Evolutionary conservation across 2,113 vertebrate genomes (phyloP).

Genomic region (Otis tarda): DNA sequence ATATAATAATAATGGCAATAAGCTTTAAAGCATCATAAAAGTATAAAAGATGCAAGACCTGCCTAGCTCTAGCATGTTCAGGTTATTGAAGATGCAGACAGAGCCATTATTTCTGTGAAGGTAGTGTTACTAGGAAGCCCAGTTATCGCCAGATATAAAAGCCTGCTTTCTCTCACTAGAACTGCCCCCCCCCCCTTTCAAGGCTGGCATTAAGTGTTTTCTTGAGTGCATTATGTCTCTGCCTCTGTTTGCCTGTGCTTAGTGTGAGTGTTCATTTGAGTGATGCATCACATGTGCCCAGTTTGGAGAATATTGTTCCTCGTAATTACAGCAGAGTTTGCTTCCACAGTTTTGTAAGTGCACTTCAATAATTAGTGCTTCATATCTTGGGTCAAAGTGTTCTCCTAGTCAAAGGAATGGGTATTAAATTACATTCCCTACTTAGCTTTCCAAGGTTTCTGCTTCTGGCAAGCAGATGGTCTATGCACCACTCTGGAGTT

Average conservation of each 20-base stretch:
- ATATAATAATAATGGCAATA: background rate
- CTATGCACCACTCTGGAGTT: background rate
- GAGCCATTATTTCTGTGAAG: background rate
- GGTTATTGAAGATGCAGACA: background rate
- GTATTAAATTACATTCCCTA: background rate
- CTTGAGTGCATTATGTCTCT: background rate
- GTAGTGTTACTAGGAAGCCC: background rate
- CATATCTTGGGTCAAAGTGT: background rate
- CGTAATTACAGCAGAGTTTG: background rate
- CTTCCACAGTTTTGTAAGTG: background rate
- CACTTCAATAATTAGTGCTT: constrained; percentile 26
- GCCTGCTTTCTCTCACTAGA: background rate
- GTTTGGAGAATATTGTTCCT: background rate
- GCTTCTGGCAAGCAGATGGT: background rate
- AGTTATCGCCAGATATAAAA: background rate
- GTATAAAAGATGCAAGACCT: background rate
- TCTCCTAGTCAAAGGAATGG: constrained; percentile 18
- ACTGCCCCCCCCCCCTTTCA: background rate
- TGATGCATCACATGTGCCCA: background rate
- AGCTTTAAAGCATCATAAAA: background rate
- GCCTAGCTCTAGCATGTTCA: background rate
- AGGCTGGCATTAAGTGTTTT: background rate
- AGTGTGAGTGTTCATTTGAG: constrained; percentile 13
- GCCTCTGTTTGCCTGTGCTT: background rate
- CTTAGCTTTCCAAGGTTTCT: background rate